phyloP scores from a whole-genome alignment of 2,797 vertebrate species.

The Danio albolineatus region DNA sequence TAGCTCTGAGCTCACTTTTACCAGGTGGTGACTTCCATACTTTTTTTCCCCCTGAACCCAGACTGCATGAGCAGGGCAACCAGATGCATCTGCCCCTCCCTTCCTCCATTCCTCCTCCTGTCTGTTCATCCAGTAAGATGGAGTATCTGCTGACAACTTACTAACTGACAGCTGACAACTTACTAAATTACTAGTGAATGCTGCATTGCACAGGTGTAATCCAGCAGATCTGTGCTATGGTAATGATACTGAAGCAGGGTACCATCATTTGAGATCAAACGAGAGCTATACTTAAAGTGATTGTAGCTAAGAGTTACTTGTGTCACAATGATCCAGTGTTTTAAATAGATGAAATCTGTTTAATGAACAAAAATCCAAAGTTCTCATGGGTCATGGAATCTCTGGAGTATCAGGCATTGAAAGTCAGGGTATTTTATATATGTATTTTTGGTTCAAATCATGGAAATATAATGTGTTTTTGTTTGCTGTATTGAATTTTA shows the following conservation, averaged over 20 bases:
- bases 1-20: constrained; percentile 72
- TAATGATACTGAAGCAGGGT: background rate
- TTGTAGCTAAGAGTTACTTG: no score
- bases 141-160: background rate
- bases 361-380: no score
- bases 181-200: background rate
- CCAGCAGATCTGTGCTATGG: background rate
- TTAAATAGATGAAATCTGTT: no score
- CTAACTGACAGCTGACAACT: background rate
- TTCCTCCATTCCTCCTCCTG: constrained; percentile 1
- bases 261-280: background rate
- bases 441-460: no score
- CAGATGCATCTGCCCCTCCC: constrained; percentile 20
- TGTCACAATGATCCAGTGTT: no score
- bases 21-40: constrained; percentile 72
- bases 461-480: no score
- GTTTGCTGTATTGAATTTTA: no score
- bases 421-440: no score
- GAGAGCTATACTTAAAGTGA: background rate
- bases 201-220: background rate
- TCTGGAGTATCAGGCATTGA: no score
- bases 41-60: constrained; percentile 48
- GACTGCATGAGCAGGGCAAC: constrained; percentile 34
- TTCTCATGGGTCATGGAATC: no score
- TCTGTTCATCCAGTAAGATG: background rate